Evolutionary conservation across 1,140 invertebrate species (phyloP), one percentile per base, ranked within the genome.

Genomic region (Hypsibius dujardini): DNA sequence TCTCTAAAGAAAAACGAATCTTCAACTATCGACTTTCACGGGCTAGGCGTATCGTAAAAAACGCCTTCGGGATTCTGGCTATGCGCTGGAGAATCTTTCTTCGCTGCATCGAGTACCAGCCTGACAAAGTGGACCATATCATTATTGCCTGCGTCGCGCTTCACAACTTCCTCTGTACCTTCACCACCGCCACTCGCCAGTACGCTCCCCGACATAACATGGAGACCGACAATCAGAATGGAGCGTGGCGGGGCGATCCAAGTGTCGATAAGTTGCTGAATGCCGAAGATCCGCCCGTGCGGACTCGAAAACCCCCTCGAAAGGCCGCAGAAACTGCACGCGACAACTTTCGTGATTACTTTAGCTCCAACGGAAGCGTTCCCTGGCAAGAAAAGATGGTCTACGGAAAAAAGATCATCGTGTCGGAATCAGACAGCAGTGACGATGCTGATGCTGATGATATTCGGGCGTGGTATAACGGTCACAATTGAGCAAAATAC

Each of bases 41-140:
- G 50, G 75, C 75, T 62, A 71, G 75, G 47, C 72, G 75, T 40
- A 70, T 74, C 46, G 74, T 78, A 46, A 76, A 78, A 70, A 78
- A 78, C 71, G 75, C 73, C 2, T 78, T 78, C 73, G 75, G 76
- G 1, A 76, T 76, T 60, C 62, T 77, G 45, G 75, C 75, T 2
- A 45, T 60, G 7, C 70, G 47, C 2, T 75, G 70, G 72, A 45
- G 74, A 1, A 59, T 77, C 1, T 72, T 56, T 56, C 50, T 12
- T 12, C 7, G 50, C 7, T n/a, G 7, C 7, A 56, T 56, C 7
- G 50, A 56, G 7, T 56, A 12, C 50, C 50, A 56, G 50, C 50
- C 50, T 12, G 50, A 7, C 7, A 7, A 56, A 56, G 50, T 56
- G 7, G 50, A 12, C n/a, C 50, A 12, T 12, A 56, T n/a, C 50